Conservation (phyloP, 1,140 invertebrate genomes). For the Dermatophagoides farinae region DNA sequence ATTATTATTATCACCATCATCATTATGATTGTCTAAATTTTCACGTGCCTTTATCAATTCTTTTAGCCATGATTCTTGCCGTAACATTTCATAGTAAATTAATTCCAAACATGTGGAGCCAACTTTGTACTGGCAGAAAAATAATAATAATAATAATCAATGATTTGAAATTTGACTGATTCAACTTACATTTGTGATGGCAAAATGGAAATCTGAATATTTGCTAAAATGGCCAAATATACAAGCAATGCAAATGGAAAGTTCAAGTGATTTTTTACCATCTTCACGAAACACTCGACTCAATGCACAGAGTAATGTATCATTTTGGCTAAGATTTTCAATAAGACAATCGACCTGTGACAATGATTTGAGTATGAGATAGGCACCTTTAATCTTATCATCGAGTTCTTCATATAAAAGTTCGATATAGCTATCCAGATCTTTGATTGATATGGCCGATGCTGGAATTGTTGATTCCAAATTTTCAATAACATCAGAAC, state of each 20-base stretch:
- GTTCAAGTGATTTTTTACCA: slow-evolving; percentile 82
- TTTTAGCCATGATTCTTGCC: slow-evolving; percentile 79
- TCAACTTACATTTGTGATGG: slow-evolving; percentile 42
- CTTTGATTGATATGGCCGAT: not conserved
- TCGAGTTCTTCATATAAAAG: slow-evolving; percentile 83
- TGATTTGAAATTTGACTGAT: not conserved
- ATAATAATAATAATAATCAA: slow-evolving; percentile 3
- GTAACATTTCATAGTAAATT: slow-evolving; percentile 73
- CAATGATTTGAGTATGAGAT: slow-evolving; percentile 57
- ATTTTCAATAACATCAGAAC: not conserved
- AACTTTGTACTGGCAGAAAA: slow-evolving; percentile 42
- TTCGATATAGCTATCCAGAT: slow-evolving; percentile 78
- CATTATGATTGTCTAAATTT: not conserved
- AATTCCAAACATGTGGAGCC: slow-evolving; percentile 89
- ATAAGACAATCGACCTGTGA: slow-evolving; percentile 82
- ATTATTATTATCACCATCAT: slow-evolving; percentile 28
- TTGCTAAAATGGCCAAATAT: slow-evolving; percentile 93
- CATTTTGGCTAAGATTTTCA: slow-evolving; percentile 73
- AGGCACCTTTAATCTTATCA: slow-evolving; percentile 80
- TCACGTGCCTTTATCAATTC: slow-evolving; percentile 42
- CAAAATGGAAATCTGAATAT: slow-evolving; percentile 82
- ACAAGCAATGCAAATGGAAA: slow-evolving; percentile 88
- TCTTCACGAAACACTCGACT: slow-evolving; percentile 86
- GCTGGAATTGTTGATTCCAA: not conserved
- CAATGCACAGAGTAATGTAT: slow-evolving; percentile 83